These are phyloP conservation scores for Drosophila austrosaltans DNA, from an alignment of 2,888 invertebrate species.

Conservation along the genomic window DNA sequence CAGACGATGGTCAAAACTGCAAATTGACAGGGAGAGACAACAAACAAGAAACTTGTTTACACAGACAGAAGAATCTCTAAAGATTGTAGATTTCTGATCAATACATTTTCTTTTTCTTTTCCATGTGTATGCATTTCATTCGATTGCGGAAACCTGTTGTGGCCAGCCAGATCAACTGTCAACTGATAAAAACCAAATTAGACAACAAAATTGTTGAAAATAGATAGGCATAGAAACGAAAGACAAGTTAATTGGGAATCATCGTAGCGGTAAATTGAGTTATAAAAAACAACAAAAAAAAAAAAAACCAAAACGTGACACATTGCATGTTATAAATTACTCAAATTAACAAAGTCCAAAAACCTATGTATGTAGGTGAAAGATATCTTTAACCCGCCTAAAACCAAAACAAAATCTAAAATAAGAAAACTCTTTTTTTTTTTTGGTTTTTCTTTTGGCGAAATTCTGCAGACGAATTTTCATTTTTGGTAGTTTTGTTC, in stretches of 20 bases:
- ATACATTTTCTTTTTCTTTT: slow-evolving; percentile 22
- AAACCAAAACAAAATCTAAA: slow-evolving; percentile 50
- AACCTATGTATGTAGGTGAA: slow-evolving; percentile 57
- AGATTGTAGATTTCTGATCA: slow-evolving; percentile 52
- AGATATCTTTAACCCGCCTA: slow-evolving; percentile 68
- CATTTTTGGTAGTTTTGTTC: slow-evolving; percentile 13
- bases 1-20: slow-evolving; percentile 28
- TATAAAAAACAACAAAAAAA: slow-evolving; percentile 12
- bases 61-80: slow-evolving; percentile 42
- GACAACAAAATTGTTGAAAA: slow-evolving; percentile 43
- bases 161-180: slow-evolving; percentile 39
- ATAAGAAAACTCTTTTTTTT: slow-evolving; percentile 40
- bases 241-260: slow-evolving; percentile 50
- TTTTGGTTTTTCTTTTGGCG: slow-evolving; percentile 39
- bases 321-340: slow-evolving; percentile 47
- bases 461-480: not conserved
- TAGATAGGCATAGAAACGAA: slow-evolving; percentile 31
- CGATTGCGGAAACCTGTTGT: slow-evolving; percentile 50
- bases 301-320: not conserved
- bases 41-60: slow-evolving; percentile 50
- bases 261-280: slow-evolving; percentile 32
- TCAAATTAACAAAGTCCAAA: slow-evolving; percentile 53
- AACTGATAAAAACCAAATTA: slow-evolving; percentile 58
- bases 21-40: slow-evolving; percentile 41
- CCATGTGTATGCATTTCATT: slow-evolving; percentile 23